Percentiles rank a stretch among this genome's conserved stretches.
These are phyloP conservation scores for Erebia palarica DNA, from an alignment of 2,888 invertebrate genomes.

Conservation along the genomic window DNA sequence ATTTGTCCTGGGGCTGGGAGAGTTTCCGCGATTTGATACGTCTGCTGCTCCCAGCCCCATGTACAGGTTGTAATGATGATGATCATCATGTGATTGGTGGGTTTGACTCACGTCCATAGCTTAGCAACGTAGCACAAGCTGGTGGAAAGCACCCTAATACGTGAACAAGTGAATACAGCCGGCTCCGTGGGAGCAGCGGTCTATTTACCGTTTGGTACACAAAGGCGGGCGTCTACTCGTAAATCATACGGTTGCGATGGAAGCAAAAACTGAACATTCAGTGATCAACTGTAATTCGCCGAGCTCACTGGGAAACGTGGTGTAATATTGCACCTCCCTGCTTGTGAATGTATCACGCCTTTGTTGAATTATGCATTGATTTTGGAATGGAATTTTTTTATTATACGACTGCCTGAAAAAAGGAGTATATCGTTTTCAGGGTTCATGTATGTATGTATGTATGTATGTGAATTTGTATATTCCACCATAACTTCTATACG, in stretches of 20 bases:
- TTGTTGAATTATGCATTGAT: conserved; percentile 11
- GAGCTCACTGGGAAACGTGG: conserved; percentile 24
- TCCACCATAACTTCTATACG: too few relatives aligned
- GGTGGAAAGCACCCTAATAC: conserved; percentile 10
- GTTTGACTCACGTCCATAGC: too few relatives aligned
- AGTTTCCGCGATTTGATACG: too few relatives aligned
- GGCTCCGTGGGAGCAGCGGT: conserved; percentile 47
- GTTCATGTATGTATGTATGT: too few relatives aligned
- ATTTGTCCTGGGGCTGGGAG: too few relatives aligned
- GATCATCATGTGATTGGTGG: too few relatives aligned
- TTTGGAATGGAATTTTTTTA: not conserved
- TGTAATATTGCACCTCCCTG: conserved; percentile 3
- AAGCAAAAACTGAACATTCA: conserved; percentile 40
- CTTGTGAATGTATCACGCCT: conserved; percentile 4
- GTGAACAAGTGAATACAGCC: conserved; percentile 31
- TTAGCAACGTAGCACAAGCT: too few relatives aligned
- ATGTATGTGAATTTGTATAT: too few relatives aligned
- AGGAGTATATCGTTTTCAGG: too few relatives aligned
- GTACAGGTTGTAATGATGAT: too few relatives aligned
- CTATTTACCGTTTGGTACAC: conserved; percentile 38
- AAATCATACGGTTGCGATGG: conserved; percentile 43
- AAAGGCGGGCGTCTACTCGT: conserved; percentile 34
- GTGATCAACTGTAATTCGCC: conserved; percentile 34
- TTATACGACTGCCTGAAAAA: too few relatives aligned
- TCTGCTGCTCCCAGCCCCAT: too few relatives aligned